phyloP scores from a whole-genome alignment of 1,140 invertebrate genomes.

The Druon quercuslanigerum region DNA sequence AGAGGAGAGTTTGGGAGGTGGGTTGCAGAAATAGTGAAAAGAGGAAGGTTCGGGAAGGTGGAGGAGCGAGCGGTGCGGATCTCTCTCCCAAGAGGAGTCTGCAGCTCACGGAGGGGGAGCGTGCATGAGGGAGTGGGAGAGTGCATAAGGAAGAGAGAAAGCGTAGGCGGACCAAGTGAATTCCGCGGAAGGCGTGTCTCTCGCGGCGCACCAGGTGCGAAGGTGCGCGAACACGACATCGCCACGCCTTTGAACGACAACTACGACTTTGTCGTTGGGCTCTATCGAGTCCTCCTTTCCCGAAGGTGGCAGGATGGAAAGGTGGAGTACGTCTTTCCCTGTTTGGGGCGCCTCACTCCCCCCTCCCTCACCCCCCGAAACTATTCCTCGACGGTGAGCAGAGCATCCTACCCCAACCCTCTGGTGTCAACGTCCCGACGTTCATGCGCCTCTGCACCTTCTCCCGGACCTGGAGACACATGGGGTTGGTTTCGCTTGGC shows the following conservation, averaged over 20 bases:
- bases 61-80: slow-evolving; percentile 22
- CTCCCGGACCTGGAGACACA: slow-evolving; percentile 11
- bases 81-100: slow-evolving; percentile 10
- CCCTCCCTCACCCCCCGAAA: too few relatives aligned
- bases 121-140: slow-evolving; percentile 39
- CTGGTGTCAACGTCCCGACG: slow-evolving; percentile 67
- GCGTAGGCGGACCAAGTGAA: slow-evolving; percentile 69
- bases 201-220: slow-evolving; percentile 71
- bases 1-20: slow-evolving; percentile 45
- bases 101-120: slow-evolving; percentile 34
- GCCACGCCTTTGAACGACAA: slow-evolving; percentile 70
- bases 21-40: slow-evolving; percentile 32
- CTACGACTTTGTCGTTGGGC: slow-evolving; percentile 45
- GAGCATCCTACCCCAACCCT: slow-evolving; percentile 55
- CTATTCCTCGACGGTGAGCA: slow-evolving; percentile 50
- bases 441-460: slow-evolving; percentile 41
- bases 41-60: slow-evolving; percentile 20
- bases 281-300: slow-evolving; percentile 37
- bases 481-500: slow-evolving; percentile 1
- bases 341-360: slow-evolving; percentile 36
- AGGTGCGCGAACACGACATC: slow-evolving; percentile 72
- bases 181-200: slow-evolving; percentile 72
- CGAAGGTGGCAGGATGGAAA: slow-evolving; percentile 13
- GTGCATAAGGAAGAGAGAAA: slow-evolving; percentile 50
- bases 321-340: slow-evolving; percentile 40